Base-by-base conservation (phyloP, 1,140 invertebrate genomes). In the Drosophila persimilis region DNA sequence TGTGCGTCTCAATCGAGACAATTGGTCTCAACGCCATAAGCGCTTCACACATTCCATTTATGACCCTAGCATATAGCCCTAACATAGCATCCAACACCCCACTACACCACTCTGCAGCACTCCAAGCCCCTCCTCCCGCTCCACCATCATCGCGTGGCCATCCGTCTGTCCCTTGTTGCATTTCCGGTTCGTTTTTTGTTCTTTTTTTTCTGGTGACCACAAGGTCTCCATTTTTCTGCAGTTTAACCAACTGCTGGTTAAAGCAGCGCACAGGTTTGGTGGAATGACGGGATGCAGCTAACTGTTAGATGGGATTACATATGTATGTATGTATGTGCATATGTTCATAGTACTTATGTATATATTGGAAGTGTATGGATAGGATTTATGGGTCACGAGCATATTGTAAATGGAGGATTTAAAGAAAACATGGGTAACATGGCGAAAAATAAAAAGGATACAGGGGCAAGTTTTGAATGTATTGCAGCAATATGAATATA, bases 21-120 rank as follows among this genome's bases (percentile, higher is more conserved):
- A 80, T 80, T 80, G 77, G 66, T 76, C 72, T 80, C 66, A 80
- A 61, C 73, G 77, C 77, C 77, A 64, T 63, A 63, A 76, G 77
- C 77, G 67, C 62, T 80, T 80, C 77, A 80, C 77, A 80, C 77
- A 80, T 80, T 76, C 72, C 77, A 80, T 80, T 80, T 80, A 80
- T 80, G 77, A 72, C 66, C 72, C 61, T 57, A 56, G 55, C 26
- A n/a, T 22, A 39, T 13, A 39, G 11, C 35, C 35, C 35, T 39
- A 39, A 39, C 35, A 39, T 3, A 39, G 11, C 35, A 66, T 44
- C 69, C 55, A 63, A 66, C 65, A 60, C 50, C 55, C 54, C 58
- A 43, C 47, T 9, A 9, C 8, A 11, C 67, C 43, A 39, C 58
- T 6, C 5, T 8, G 31, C 31, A 31, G 31, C 31, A 31, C 8